These are phyloP conservation scores for Sinonovacula constricta DNA, from an alignment of 1,140 invertebrate genomes.

Conservation along the genomic window DNA sequence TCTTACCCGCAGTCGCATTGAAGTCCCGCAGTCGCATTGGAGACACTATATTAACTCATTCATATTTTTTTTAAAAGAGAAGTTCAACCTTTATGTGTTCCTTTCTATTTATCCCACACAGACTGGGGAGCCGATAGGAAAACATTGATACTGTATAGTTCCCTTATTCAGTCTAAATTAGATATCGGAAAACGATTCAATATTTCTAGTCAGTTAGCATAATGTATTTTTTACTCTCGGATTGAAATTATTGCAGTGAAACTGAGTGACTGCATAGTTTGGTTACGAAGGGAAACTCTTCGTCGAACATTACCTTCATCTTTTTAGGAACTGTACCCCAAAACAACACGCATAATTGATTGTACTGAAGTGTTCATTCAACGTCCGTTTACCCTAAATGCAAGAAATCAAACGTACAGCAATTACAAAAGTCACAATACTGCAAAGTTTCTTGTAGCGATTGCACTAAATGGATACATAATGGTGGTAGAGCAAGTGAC, in stretches of 20 bases:
- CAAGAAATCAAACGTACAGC: constrained; percentile 21
- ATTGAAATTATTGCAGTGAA: constrained; percentile 12
- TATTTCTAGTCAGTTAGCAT: not conserved
- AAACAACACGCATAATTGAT: constrained; percentile 54
- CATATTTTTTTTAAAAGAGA: no score
- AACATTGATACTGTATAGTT: no score
- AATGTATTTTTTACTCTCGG: constrained; percentile 13
- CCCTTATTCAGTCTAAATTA: no score
- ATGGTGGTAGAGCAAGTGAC: constrained; percentile 64
- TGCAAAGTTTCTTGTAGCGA: constrained; percentile 67
- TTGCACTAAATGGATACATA: constrained; percentile 65
- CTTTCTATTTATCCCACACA: no score
- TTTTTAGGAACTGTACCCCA: constrained; percentile 36
- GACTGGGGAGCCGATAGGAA: no score
- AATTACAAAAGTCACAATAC: constrained; percentile 59
- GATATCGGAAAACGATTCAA: constrained; percentile 9
- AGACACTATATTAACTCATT: no score
- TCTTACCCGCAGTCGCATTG: no score
- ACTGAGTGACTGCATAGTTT: constrained; percentile 21
- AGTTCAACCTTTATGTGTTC: no score
- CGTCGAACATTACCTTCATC: constrained; percentile 20
- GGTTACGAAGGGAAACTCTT: constrained; percentile 49
- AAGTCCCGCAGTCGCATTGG: no score
- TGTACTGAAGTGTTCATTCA: constrained; percentile 60
- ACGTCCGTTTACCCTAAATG: constrained; percentile 31